Conservation (phyloP, 1,140 invertebrate genomes). For the Spodoptera litura region DNA sequence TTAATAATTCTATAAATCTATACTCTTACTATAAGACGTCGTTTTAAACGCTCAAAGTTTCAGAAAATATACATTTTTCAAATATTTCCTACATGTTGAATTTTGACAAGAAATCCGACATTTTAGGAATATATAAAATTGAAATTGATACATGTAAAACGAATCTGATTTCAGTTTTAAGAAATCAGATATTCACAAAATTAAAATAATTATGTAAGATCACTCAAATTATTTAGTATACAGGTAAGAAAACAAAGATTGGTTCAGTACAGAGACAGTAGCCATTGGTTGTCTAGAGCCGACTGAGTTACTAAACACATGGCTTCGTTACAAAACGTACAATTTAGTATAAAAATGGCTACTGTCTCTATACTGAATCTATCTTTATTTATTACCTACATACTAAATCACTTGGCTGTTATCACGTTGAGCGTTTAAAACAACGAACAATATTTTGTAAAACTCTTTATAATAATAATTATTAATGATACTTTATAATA, state of each 20-base stretch:
- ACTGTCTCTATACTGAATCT: too few species aligned
- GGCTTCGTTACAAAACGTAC: too few species aligned
- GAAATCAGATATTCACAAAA: constrained; percentile 4
- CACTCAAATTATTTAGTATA: too few species aligned
- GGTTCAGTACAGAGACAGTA: too few species aligned
- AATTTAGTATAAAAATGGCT: too few species aligned
- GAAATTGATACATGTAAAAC: neutral
- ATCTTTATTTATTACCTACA: too few species aligned
- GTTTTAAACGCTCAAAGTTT: constrained; percentile 6
- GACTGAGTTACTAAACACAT: too few species aligned
- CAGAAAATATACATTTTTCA: neutral
- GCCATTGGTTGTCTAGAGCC: too few species aligned
- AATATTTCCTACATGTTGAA: constrained; percentile 27
- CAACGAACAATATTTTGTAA: constrained; percentile 10
- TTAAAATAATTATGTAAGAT: neutral
- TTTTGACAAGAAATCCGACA: constrained; percentile 28
- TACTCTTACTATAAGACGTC: constrained; percentile 2
- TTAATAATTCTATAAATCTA: constrained; percentile 28
- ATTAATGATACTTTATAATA: constrained; percentile 19
- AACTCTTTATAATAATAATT: constrained; percentile 3
- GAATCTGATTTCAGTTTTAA: constrained; percentile 30
- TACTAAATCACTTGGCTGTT: too few species aligned
- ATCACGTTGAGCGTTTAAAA: constrained; percentile 6
- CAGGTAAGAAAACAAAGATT: too few species aligned
- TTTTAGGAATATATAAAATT: neutral